A percentile compares a stretch with the other conserved stretches of the same genome.
Conservation (phyloP, 2,888 invertebrate genomes). For the Diaprepes abbreviatus region DNA sequence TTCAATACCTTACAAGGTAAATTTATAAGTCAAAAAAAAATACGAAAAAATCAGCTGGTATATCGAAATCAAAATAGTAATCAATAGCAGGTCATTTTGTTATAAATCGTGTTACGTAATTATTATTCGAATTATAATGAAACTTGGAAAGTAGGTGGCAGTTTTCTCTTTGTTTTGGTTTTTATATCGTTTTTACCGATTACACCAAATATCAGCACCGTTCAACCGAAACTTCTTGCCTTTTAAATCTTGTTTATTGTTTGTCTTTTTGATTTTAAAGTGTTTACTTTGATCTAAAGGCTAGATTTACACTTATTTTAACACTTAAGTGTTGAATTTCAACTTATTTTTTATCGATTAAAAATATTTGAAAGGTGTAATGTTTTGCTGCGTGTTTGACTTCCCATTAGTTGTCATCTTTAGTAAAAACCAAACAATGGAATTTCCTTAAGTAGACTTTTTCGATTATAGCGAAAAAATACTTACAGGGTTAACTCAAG, state of each 20-base stretch:
- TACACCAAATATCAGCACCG: constrained; percentile 19
- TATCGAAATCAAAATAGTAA: constrained; percentile 17
- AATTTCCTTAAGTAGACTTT: background rate
- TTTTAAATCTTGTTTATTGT: constrained; percentile 35
- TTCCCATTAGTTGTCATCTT: background rate
- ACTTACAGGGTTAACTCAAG: no score
- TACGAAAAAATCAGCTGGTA: background rate
- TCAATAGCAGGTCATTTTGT: constrained; percentile 22
- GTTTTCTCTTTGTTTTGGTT: constrained; percentile 26
- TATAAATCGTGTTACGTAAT: constrained; percentile 27
- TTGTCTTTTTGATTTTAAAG: constrained; percentile 15
- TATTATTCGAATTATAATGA: constrained; percentile 26
- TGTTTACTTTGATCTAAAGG: constrained; percentile 14
- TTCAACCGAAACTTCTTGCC: constrained; percentile 20
- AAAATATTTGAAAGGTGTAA: background rate
- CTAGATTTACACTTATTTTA: constrained; percentile 12
- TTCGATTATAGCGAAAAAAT: no score
- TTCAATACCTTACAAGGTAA: background rate
- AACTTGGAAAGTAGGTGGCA: constrained; percentile 36
- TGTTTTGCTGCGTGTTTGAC: background rate
- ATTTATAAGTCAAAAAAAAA: background rate
- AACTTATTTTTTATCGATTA: constrained; percentile 1
- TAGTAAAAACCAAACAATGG: background rate
- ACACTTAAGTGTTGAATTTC: constrained; percentile 3
- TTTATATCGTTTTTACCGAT: constrained; percentile 14